A percentile compares a stretch with the other conserved stretches of the same genome.
phyloP scores from a whole-genome alignment of 2,113 vertebrate species.

The Tyto alba region DNA sequence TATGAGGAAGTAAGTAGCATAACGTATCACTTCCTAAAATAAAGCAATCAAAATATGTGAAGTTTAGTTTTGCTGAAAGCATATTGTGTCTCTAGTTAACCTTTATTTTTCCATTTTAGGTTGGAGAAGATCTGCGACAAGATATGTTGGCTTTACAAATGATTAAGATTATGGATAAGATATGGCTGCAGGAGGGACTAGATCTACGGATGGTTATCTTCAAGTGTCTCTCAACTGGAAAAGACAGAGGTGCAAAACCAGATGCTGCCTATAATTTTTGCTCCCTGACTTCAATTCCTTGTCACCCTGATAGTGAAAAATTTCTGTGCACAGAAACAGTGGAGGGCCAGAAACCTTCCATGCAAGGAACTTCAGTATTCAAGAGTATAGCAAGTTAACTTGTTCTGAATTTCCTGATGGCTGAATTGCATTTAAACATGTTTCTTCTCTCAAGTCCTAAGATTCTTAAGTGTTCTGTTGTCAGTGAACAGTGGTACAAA shows the following conservation, averaged over 20 bases:
- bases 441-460: background rate
- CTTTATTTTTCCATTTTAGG: constrained; percentile 69
- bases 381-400: background rate
- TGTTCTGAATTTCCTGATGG: background rate
- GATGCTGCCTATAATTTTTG: background rate
- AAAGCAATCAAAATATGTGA: background rate
- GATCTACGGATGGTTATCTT: constrained; percentile 97
- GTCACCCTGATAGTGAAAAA: background rate
- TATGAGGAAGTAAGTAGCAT: background rate
- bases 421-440: background rate
- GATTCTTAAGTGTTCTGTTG: background rate
- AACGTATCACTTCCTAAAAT: background rate
- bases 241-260: constrained; percentile 83
- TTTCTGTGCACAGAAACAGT: background rate
- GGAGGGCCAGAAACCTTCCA: background rate
- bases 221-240: constrained; percentile 96
- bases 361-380: background rate
- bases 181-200: constrained; percentile 96
- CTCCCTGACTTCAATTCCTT: background rate
- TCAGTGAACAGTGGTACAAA: background rate
- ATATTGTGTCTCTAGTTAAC: background rate
- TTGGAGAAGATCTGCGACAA: constrained; percentile 95
- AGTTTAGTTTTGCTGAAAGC: background rate
- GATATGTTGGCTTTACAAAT: constrained; percentile 98
- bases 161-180: constrained; percentile 99